Evolutionary conservation across 2,113 vertebrate species (phyloP), one percentile per base, ranked within the genome.

Genomic region (Taxidea taxus): DNA sequence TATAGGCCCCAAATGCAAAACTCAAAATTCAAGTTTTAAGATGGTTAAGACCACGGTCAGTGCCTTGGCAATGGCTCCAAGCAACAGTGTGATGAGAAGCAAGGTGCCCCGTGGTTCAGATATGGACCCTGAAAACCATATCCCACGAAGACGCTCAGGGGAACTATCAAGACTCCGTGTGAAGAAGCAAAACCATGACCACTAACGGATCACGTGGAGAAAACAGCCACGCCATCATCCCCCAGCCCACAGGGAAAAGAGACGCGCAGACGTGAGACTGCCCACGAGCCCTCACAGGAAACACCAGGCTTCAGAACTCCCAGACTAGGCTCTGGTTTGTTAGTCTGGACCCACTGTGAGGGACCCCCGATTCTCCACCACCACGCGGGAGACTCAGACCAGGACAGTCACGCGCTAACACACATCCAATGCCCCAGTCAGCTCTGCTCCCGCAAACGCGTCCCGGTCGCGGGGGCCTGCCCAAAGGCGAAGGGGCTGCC

Each of bases 101-200:
- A 11, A 72, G 31, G 0, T 0, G 82, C 14, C 6, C 34, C 11
- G 8, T 42, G 75, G 1, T 15, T 42, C 42, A 12, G 42, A 4
- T 1, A 0, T 2, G 4, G 70, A 5, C 23, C n/a, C 1, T 21
- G 74, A 14, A 10, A 47, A 10, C 7, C 2, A 10, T 1, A 10
- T 18, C 7, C 18, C 3, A 7, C 11, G 0, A 42, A n/a, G 23
- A 29, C 1, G 2, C 23, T 60, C n/a, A 37, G 37, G 42, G 62
- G 37, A 49, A 20, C 1, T 5, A n/a, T 9, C 13, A 3, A 10
- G 51, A 21, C 7, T 6, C 0, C 42, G 6, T 0, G 29, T 0
- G 20, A 16, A 29, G 60, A 34, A 44, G n/a, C 23, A 0, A 31
- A 42, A 70, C 16, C 39, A 25, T 20, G 18, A n/a, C 4, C 1